Base-by-base conservation (phyloP, 2,797 vertebrate genomes). In the Muscicapa striata region DNA sequence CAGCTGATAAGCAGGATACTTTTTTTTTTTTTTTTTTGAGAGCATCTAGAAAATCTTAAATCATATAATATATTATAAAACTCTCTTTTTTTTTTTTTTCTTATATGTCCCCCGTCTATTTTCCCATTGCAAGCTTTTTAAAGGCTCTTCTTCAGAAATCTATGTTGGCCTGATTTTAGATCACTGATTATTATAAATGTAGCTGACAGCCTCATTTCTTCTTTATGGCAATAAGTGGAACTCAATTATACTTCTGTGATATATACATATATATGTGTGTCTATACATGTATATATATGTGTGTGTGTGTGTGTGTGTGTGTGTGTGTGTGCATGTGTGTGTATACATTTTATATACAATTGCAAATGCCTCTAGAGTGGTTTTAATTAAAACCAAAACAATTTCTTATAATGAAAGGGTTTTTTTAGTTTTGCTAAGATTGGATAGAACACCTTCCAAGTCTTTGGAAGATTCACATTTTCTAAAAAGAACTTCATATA, bases 271-370 rank as follows among this genome's bases (percentile, higher is more conserved):
- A 32, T 27, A 45, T 32, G 3, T 12, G 2, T 23, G 34, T 34
- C 46, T 46, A 46, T 46, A 12, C 10, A 12, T 46, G 21, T 13
- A 7, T 22, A 6, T 36, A 11, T 17, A 2, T 32, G 2, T 30
- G 2, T 48, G 7, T 45, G 19, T 15, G 10, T 10, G 15, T n/a
- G 5, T 14, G 1, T 20, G 5, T 13, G 3, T 29, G 7, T 29
- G 4, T 20, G 8, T 6, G 3, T 10, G 22, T 5, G 9, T 21
- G 20, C 17, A 12, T 10, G 15, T n/a, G 5, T 14, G 1, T 20
- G 5, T 13, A 11, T 22, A 27, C 4, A 15, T 34, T 11, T 57
- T 57, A 14, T 17, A 29, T 15, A 32, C 22, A 61, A 46, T 17
- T 38, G 4, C 5, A 54, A 54, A 46, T 54, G 6, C 6, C 23